Conservation (phyloP, 2,113 vertebrate species). For the Pedionomus torquatus region DNA sequence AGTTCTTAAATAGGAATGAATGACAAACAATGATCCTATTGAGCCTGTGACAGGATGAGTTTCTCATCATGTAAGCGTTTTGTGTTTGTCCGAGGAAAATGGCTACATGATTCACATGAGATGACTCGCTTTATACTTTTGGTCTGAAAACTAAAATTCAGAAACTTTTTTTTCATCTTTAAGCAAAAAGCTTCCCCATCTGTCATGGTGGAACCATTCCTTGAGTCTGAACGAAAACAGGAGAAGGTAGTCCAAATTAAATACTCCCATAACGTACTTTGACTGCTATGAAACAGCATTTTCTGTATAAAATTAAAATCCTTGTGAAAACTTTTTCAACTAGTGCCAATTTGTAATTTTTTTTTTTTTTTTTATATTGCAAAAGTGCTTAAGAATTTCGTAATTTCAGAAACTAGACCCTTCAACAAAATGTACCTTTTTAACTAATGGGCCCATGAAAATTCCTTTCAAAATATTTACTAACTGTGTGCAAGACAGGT, state of each 20-base stretch:
- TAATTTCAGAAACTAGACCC: background rate
- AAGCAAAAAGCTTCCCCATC: background rate
- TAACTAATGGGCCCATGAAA: background rate
- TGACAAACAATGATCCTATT: background rate
- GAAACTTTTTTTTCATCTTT: background rate
- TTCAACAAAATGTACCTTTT: background rate
- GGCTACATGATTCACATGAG: background rate
- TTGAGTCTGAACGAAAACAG: background rate
- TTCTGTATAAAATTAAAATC: background rate
- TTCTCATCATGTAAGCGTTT: background rate
- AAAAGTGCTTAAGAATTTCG: background rate
- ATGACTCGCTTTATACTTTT: background rate
- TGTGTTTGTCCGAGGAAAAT: background rate
- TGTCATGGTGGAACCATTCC: background rate
- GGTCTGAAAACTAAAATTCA: background rate
- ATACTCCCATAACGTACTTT: background rate
- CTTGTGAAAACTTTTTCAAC: background rate
- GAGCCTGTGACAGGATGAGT: background rate
- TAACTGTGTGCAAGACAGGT: fast-evolving
- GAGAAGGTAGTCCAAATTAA: background rate
- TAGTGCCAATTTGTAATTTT: background rate
- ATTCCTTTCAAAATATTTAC: background rate
- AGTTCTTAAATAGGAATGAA: background rate
- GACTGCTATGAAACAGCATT: background rate
- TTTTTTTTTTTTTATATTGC: background rate